phyloP scores from a whole-genome alignment of 2,888 invertebrate genomes.

The Hoplodrina blanda region DNA sequence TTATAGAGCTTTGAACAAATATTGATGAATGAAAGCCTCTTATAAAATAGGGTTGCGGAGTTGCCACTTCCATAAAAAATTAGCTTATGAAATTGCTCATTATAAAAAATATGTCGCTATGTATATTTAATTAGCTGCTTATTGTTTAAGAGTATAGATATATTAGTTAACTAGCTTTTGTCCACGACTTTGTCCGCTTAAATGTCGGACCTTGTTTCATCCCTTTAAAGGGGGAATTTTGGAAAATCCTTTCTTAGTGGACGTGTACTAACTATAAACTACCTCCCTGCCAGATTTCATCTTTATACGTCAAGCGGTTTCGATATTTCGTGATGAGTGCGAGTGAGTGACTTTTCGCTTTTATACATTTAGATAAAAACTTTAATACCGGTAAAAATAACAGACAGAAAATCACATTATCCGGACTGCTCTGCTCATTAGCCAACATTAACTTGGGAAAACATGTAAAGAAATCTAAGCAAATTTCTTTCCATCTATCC shows the following conservation, averaged over 20 bases:
- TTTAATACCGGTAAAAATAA: neutral
- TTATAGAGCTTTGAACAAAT: conserved; percentile 50
- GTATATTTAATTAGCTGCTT: neutral
- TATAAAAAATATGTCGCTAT: no score
- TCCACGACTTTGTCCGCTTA: no score
- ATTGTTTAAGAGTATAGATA: neutral
- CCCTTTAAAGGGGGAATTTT: no score
- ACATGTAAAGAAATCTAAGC: conserved; percentile 16
- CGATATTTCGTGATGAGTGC: no score
- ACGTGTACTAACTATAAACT: no score
- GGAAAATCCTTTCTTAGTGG: no score
- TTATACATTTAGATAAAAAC: no score
- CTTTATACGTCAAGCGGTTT: no score
- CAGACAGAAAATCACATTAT: neutral
- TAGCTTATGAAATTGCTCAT: neutral
- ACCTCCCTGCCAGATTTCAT: no score
- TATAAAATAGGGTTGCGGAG: conserved; percentile 46
- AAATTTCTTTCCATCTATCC: conserved; percentile 6
- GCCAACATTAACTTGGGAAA: neutral
- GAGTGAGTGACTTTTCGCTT: no score
- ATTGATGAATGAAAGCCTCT: conserved; percentile 54
- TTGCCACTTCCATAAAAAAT: neutral
- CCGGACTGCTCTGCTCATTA: conserved; percentile 8
- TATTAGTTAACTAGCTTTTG: no score
- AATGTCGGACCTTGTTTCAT: no score